Conservation (phyloP, 2,113 vertebrate genomes). For the Ictalurus punctatus region DNA sequence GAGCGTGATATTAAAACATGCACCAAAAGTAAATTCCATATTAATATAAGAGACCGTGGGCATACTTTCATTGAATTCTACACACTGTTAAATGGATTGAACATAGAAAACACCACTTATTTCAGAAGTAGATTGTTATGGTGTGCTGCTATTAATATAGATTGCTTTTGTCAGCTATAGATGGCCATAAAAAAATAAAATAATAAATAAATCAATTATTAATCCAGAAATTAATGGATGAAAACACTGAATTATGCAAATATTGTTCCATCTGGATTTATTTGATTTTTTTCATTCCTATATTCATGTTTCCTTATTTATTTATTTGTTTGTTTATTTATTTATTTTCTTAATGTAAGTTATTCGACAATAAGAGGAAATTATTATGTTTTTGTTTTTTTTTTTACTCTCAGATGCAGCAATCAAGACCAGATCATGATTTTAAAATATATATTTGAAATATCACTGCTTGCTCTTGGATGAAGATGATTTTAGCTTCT, state of each 20-base stretch:
- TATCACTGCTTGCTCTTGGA: not conserved
- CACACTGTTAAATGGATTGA: not conserved
- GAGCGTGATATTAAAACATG: conserved; percentile 36
- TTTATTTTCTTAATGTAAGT: not conserved
- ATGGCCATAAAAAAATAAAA: not conserved
- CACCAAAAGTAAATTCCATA: conserved; percentile 15
- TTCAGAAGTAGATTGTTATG: not conserved
- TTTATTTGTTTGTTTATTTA: not conserved
- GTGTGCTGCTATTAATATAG: not conserved
- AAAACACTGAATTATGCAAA: not conserved
- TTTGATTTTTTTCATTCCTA: not conserved
- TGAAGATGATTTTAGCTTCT: not conserved
- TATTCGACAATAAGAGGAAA: not conserved
- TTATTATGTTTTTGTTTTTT: not conserved
- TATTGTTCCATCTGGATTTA: not conserved
- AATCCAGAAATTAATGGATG: not conserved
- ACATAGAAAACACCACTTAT: not conserved
- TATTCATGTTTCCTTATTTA: not conserved
- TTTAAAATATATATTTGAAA: not conserved
- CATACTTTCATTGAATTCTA: not conserved
- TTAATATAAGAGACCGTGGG: not conserved
- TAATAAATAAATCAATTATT: not conserved
- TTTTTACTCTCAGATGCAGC: not conserved
- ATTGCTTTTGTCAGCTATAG: not conserved
- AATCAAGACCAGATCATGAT: not conserved